A percentile compares a stretch with the other conserved stretches of the same genome.
These are phyloP conservation scores for Drosophila bipectinata DNA, from an alignment of 1,140 invertebrate genomes.

Conservation along the genomic window DNA sequence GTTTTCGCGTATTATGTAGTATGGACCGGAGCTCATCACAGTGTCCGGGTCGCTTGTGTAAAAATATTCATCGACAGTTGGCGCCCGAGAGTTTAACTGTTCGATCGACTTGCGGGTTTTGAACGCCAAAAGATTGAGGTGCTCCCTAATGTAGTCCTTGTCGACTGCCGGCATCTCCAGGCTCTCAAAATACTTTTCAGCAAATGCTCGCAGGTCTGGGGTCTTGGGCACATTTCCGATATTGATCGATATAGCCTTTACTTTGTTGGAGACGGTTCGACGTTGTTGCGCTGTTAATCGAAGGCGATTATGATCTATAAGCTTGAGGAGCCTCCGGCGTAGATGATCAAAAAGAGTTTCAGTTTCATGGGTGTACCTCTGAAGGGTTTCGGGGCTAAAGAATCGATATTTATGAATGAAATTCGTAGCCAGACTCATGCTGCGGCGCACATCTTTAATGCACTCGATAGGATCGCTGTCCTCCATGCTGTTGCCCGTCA, in stretches of 20 bases:
- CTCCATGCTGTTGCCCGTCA: constrained; percentile 30
- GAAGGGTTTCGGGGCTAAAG: neutral
- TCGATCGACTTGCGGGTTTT: constrained; percentile 14
- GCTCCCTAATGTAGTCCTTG: constrained; percentile 45
- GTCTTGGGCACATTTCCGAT: constrained; percentile 64
- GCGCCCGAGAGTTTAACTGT: constrained; percentile 16
- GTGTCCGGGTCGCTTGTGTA: constrained; percentile 26
- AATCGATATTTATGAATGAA: constrained; percentile 55
- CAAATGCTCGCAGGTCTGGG: constrained; percentile 26
- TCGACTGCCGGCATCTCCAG: constrained; percentile 18
- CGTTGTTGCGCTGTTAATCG: neutral
- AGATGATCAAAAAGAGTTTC: constrained; percentile 29
- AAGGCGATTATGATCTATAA: constrained; percentile 36
- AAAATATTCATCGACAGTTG: constrained; percentile 18
- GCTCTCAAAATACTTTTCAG: constrained; percentile 33
- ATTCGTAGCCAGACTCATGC: constrained; percentile 55
- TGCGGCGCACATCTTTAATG: constrained; percentile 42
- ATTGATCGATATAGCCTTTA: constrained; percentile 47
- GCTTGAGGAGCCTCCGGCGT: constrained; percentile 28
- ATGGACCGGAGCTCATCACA: constrained; percentile 50
- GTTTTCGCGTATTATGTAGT: constrained; percentile 55
- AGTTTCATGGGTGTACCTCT: constrained; percentile 7
- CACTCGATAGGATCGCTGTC: constrained; percentile 35
- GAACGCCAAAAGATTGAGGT: constrained; percentile 50
- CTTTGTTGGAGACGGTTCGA: constrained; percentile 27